Evolutionary conservation across 2,113 vertebrate species (phyloP).

Genomic region (Salvator merianae): DNA sequence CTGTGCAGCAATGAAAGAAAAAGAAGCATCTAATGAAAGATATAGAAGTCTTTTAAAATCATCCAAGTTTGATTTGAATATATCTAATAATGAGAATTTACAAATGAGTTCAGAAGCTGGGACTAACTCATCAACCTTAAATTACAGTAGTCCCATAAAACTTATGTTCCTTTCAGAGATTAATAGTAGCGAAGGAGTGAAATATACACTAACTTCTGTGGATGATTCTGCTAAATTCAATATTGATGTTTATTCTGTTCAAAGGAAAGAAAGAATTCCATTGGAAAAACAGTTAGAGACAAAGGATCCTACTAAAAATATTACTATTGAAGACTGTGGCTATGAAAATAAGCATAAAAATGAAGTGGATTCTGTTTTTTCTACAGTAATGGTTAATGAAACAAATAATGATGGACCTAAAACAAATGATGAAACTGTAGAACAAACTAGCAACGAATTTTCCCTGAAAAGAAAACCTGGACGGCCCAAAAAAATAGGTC

Average conservation of each 20-base stretch:
- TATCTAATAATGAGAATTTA: conserved; percentile 11
- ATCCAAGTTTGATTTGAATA: conserved; percentile 49
- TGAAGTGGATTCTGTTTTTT: conserved; percentile 40
- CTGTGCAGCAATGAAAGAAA: conserved; percentile 38
- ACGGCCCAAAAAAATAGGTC: conserved; percentile 90
- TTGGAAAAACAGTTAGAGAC: conserved; percentile 39
- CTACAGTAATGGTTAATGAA: conserved; percentile 35
- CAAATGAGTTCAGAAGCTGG: conserved; percentile 38
- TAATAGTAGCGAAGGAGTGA: conserved; percentile 84
- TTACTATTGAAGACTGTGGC: conserved; percentile 34
- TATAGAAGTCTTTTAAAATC: conserved; percentile 47
- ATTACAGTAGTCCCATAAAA: conserved; percentile 91
- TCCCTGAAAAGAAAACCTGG: conserved; percentile 90
- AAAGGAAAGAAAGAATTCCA: conserved; percentile 33
- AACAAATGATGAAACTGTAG: conserved; percentile 51
- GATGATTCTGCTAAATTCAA: conserved; percentile 70
- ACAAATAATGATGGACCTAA: conserved; percentile 55
- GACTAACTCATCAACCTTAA: conserved; percentile 58
- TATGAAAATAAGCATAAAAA: conserved; percentile 37
- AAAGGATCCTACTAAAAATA: conserved; percentile 35
- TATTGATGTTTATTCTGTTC: conserved; percentile 52
- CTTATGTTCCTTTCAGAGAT: conserved; percentile 95
- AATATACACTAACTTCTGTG: conserved; percentile 88
- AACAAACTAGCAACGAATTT: conserved; percentile 57
- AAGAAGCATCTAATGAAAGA: conserved; percentile 47